phyloP scores from a whole-genome alignment of 2,888 invertebrate genomes.

The Clepsis dumicolana region DNA sequence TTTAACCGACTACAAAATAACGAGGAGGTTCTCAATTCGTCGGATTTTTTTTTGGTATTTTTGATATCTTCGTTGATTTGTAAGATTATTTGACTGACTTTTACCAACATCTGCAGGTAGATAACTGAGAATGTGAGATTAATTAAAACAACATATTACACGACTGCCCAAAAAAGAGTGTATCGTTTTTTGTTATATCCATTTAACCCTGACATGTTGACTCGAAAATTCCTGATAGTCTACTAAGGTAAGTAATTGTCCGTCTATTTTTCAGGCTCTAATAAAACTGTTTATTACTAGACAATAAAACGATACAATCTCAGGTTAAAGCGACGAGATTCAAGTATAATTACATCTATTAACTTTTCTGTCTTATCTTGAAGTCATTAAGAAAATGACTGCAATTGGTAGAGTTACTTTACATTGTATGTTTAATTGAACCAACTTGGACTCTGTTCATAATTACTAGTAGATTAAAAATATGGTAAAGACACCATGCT shows the following conservation, averaged over 20 bases:
- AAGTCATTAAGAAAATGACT: slow-evolving; percentile 29
- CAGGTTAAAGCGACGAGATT: slow-evolving; percentile 29
- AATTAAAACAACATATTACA: no score
- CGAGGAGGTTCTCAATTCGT: no score
- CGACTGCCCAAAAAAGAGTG: no score
- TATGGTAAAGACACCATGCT: neutral
- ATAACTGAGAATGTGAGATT: no score
- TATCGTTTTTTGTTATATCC: neutral
- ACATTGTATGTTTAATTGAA: slow-evolving; percentile 20
- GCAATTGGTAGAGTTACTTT: slow-evolving; percentile 15
- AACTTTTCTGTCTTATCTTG: slow-evolving; percentile 30
- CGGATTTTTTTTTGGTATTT: no score
- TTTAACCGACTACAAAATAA: no score
- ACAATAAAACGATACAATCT: slow-evolving; percentile 32
- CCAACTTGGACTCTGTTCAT: slow-evolving; percentile 24
- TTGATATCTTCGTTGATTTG: no score
- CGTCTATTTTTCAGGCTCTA: slow-evolving; percentile 22
- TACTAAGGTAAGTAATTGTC: neutral
- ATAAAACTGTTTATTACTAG: slow-evolving; percentile 29
- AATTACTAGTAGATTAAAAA: neutral
- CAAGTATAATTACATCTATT: slow-evolving; percentile 29
- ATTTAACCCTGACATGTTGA: neutral
- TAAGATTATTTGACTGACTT: no score
- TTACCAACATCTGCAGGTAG: no score
- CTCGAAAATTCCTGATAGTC: neutral